phyloP scores from a whole-genome alignment of 2,113 vertebrate genomes.

The Columba livia region DNA sequence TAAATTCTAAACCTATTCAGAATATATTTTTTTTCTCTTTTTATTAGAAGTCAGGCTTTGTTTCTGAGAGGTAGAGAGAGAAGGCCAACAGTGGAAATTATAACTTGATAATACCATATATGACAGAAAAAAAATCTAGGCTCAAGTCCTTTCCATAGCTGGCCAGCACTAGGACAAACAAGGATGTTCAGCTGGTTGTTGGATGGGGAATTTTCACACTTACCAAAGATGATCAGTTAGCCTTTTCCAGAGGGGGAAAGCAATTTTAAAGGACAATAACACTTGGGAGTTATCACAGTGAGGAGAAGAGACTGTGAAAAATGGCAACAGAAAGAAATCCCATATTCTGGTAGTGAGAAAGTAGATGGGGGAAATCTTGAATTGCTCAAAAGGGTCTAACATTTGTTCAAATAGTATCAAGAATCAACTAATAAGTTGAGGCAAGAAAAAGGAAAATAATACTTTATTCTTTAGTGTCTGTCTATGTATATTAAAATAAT shows the following conservation, averaged over 20 bases:
- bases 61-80: neutral
- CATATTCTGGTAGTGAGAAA: neutral
- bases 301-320: neutral
- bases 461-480: neutral
- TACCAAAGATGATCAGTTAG: neutral
- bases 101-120: neutral
- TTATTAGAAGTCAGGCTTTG: neutral
- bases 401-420: neutral
- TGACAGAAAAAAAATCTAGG: neutral
- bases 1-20: neutral
- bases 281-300: neutral
- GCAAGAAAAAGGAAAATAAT: neutral
- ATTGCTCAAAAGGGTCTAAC: neutral
- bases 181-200: neutral
- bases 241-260: neutral
- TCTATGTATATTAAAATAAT: neutral
- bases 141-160: neutral
- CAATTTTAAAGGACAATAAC: neutral
- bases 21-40: neutral
- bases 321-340: neutral
- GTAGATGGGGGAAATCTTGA: neutral
- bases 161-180: neutral
- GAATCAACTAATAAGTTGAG: neutral
- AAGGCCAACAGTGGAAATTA: neutral
- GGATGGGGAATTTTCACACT: neutral